Evolutionary conservation across 2,888 invertebrate species (phyloP), one percentile per base, ranked within the genome.

Genomic region (Xylota sylvarum): DNA sequence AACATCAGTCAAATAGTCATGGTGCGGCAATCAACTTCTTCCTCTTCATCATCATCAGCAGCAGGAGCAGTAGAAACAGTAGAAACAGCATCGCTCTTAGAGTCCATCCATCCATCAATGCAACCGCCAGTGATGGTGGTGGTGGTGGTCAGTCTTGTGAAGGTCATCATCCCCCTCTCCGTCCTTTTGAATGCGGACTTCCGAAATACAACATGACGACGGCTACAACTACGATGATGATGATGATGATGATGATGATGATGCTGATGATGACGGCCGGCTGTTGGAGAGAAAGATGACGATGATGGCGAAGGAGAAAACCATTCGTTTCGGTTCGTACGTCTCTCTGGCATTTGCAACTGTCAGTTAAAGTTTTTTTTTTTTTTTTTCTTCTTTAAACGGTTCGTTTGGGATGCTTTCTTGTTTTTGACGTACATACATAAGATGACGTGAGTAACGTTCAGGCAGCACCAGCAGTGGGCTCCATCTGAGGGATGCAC

Each of bases 101-200:
- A 80, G 70, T 76, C 72, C 65, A 76, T 76, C 76, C 85, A 85
- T 85, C 85, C 85, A 85, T 80, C 85, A 80, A 80, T 85, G 84
- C 62, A 58, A 43, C 67, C 46, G 64, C 64, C 74, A 64, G 74
- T 46, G 67, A 72, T 55, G 50, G 56, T 55, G 50, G 56, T 37
- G 27, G 72, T 70, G 72, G 46, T 84, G 83, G 83, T 84, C 73
- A 69, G 67, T 84, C 67, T 67, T 74, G 40, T 62, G 73, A 84
- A 84, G 83, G 78, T 84, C 83, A 78, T 58, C 83, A 83, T 67
- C 64, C 83, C 78, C 14, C 12, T n/a, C 4, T 43, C 40, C 5
- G 32, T 1, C 32, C 64, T 40, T 27, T 43, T 7, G 30, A 77
- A 67, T 52, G 56, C 40, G 70, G 65, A 65, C 64, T 72, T 82